Evolutionary conservation across 2,888 invertebrate genomes (phyloP), one percentile per base, ranked within the genome.

Genomic region (Synergus umbraculus): DNA sequence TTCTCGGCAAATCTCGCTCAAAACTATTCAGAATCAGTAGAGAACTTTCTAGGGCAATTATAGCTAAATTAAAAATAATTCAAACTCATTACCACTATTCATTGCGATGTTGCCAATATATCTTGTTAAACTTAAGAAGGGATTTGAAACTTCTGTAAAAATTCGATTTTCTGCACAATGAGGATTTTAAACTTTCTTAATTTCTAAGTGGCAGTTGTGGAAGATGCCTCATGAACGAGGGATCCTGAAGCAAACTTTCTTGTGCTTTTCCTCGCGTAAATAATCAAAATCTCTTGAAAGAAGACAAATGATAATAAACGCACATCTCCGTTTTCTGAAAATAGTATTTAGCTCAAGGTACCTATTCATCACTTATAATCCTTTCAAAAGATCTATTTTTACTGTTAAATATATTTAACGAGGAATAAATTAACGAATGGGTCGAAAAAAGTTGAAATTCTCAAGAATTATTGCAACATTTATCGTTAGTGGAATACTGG

Each of bases 281-380:
- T 66, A 66, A 66, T 66, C 44, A 44, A 44, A 66, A 43, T 66
- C 44, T 66, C 9, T 44, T 5, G 18, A 9, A 43, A 66, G 10
- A 8, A n/a, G 43, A 66, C 44, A 18, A 44, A 18, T 41, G 9
- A 18, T 18, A 44, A 66, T 66, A 66, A 66, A 43, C 66, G 15
- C 41, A 7, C 9, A 66, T 66, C 43, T 22, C 5, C 63, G 15
- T 43, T 43, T 43, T 44, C 43, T 41, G 43, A 66, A 37, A 66
- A 65, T 65, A 65, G 41, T 65, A 65, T 65, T 41, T 65, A n/a
- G 65, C n/a, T 41, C 43, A 44, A 64, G 63, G 22, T 22, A 12
- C 63, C 1, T 22, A 10, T 22, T 29, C 29, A 63, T 63, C 29
- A 22, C 5, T 63, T 29, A 29, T 29, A 29, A 29, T 29, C 29